Evolutionary conservation across 37 sponge, comb jelly and placozoan species (phyloP).

Genomic region (Beroe forskalii): DNA sequence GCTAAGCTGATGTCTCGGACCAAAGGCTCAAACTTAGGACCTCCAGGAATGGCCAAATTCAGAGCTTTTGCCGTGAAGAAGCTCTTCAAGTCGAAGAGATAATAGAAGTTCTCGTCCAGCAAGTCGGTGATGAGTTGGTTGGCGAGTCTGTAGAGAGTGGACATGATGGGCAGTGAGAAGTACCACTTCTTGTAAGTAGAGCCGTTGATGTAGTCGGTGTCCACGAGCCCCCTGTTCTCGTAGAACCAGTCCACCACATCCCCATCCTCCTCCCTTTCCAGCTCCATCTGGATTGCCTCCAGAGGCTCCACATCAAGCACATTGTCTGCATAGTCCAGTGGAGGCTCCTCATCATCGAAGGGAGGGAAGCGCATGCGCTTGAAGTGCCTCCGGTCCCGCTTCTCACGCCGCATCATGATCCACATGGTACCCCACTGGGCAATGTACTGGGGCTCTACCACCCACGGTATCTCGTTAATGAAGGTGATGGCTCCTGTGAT

Average conservation of each 20-base stretch:
- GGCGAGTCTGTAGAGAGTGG: slow-evolving; percentile 96
- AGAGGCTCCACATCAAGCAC: slow-evolving; percentile 98
- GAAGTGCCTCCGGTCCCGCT: slow-evolving; percentile 97
- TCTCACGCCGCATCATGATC: slow-evolving; percentile 99
- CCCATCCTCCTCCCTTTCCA: slow-evolving; percentile 91
- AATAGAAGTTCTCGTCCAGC: slow-evolving; percentile 96
- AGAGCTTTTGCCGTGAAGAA: slow-evolving; percentile 99
- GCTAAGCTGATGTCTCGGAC: slow-evolving; percentile 77
- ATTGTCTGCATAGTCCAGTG: slow-evolving; percentile 98
- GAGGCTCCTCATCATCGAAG: slow-evolving; percentile 99
- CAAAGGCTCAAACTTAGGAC: slow-evolving; percentile 99
- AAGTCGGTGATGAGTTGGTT: slow-evolving; percentile 98
- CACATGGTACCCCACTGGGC: slow-evolving; percentile 99
- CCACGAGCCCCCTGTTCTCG: slow-evolving; percentile 87
- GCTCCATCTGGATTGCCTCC: slow-evolving; percentile 97
- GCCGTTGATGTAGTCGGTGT: slow-evolving; percentile 91
- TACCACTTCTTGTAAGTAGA: slow-evolving; percentile 90
- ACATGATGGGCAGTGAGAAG: slow-evolving; percentile 86
- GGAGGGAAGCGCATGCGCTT: slow-evolving; percentile 99
- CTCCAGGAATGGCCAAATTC: slow-evolving; percentile 98
- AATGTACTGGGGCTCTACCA: slow-evolving; percentile 93
- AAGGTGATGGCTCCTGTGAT: slow-evolving; percentile 99
- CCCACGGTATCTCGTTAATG: slow-evolving; percentile 99
- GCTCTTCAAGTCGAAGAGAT: slow-evolving; percentile 96
- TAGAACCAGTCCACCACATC: slow-evolving; percentile 95